phyloP scores from a whole-genome alignment of 2,888 invertebrate genomes.

The Helleia helle region DNA sequence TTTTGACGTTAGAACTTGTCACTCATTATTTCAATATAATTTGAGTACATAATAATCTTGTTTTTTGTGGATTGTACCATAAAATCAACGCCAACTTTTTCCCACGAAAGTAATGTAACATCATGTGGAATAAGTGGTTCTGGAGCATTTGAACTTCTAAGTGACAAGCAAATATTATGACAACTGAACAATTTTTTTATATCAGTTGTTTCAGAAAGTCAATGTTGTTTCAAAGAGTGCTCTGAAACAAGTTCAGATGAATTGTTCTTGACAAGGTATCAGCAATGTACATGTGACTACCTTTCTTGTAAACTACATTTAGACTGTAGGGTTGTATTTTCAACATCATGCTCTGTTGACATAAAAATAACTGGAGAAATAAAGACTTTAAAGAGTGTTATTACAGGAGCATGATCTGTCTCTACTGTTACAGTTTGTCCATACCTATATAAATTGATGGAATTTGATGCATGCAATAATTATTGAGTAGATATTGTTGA shows the following conservation, averaged over 20 bases:
- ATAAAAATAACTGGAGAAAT: constrained; percentile 17
- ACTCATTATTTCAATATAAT: constrained; percentile 21
- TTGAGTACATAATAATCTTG: constrained; percentile 24
- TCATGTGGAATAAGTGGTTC: constrained; percentile 15
- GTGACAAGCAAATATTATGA: constrained; percentile 14
- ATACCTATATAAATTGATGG: constrained; percentile 21
- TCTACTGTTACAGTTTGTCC: constrained; percentile 18
- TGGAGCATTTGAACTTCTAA: constrained; percentile 15
- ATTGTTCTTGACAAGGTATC: constrained; percentile 20
- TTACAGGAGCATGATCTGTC: constrained; percentile 20
- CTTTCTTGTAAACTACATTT: constrained; percentile 18
- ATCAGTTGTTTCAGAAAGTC: constrained; percentile 20
- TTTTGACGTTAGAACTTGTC: constrained; percentile 9
- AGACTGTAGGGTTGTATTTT: constrained; percentile 18
- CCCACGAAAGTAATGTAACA: constrained; percentile 16
- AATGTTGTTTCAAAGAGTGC: constrained; percentile 19
- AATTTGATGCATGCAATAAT: constrained; percentile 19
- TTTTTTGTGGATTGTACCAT: constrained; percentile 18
- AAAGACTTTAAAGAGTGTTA: constrained; percentile 20
- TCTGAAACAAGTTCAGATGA: no score
- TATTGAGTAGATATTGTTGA: constrained; percentile 20
- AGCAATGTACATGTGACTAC: constrained; percentile 20
- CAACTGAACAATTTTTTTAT: constrained; percentile 15
- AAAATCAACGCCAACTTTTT: constrained; percentile 22
- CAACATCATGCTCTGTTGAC: constrained; percentile 22